These are phyloP conservation scores for Rissa tridactyla DNA, from an alignment of 2,113 vertebrate species.

Conservation along the genomic window DNA sequence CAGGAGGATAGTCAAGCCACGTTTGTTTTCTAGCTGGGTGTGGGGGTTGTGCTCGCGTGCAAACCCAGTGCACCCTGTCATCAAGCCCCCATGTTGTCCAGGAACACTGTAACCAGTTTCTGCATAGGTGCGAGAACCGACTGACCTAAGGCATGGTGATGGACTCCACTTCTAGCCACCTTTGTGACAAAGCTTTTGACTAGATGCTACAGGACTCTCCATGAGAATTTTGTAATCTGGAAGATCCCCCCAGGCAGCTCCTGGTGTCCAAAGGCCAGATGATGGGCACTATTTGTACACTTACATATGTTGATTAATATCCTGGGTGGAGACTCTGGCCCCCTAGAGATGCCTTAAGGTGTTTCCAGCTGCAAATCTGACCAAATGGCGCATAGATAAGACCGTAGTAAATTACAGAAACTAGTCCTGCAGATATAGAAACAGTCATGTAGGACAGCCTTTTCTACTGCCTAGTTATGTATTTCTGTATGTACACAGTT, in stretches of 20 bases:
- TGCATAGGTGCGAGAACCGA: background rate
- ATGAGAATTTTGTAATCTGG: background rate
- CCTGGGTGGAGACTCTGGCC: accelerated
- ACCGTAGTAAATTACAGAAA: background rate
- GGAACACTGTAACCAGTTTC: background rate
- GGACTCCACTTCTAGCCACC: background rate
- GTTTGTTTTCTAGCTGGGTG: background rate
- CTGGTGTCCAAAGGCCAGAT: background rate
- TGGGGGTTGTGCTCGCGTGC: background rate
- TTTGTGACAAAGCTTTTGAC: background rate
- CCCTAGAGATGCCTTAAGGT: background rate
- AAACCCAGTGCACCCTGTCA: background rate
- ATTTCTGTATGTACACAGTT: background rate
- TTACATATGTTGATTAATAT: background rate
- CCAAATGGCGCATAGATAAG: background rate
- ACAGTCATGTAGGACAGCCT: background rate
- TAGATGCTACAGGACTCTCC: background rate
- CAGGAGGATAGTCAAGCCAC: background rate
- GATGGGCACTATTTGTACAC: background rate
- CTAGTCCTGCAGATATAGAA: background rate
- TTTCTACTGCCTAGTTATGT: background rate
- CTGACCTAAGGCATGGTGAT: background rate
- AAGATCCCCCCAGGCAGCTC: background rate
- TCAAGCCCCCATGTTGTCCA: background rate
- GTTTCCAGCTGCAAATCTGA: background rate